A percentile compares a stretch with the other conserved stretches of the same genome.
Evolutionary conservation across 2,113 vertebrate species (phyloP).

Genomic region (Tretioscincus oriximinensis): DNA sequence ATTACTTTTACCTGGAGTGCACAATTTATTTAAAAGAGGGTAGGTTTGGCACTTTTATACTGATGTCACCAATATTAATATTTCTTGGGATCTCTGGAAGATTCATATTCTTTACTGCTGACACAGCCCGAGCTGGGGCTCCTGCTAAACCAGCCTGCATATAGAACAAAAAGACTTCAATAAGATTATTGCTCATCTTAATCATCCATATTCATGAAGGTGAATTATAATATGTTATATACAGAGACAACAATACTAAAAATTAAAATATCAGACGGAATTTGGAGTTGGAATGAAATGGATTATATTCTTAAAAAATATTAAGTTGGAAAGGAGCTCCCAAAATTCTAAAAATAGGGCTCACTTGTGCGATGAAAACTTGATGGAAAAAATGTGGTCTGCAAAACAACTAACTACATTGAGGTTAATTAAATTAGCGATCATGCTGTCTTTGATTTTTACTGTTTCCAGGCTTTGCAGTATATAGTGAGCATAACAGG

Average conservation of each 20-base stretch:
- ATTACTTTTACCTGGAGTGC: conserved; percentile 75
- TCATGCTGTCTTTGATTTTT: conserved; percentile 44
- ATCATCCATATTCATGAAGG: conserved; percentile 22
- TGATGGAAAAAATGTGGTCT: conserved; percentile 44
- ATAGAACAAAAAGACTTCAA: conserved; percentile 76
- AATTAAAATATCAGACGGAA: conserved; percentile 69
- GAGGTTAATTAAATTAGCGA: conserved; percentile 29
- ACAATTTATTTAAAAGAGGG: conserved; percentile 96
- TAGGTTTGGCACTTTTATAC: conserved; percentile 99
- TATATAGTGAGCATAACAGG: not conserved
- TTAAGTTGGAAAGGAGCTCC: conserved; percentile 70
- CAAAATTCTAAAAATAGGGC: conserved; percentile 63
- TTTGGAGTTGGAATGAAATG: conserved; percentile 75
- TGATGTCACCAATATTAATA: conserved; percentile 99
- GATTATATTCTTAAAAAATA: conserved; percentile 67
- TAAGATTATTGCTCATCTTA: conserved; percentile 59
- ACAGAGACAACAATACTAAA: conserved; percentile 59
- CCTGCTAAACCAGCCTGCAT: conserved; percentile 96
- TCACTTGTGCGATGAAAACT: conserved; percentile 68
- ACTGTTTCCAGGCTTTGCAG: conserved; percentile 42
- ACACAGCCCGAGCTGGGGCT: conserved; percentile 96
- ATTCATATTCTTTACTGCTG: conserved; percentile 99
- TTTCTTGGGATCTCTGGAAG: conserved; percentile 99
- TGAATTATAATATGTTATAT: conserved; percentile 20
- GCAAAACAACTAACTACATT: conserved; percentile 13